Evolutionary conservation across 1,140 invertebrate species (phyloP).

Genomic region (Parapsyche elsis): DNA sequence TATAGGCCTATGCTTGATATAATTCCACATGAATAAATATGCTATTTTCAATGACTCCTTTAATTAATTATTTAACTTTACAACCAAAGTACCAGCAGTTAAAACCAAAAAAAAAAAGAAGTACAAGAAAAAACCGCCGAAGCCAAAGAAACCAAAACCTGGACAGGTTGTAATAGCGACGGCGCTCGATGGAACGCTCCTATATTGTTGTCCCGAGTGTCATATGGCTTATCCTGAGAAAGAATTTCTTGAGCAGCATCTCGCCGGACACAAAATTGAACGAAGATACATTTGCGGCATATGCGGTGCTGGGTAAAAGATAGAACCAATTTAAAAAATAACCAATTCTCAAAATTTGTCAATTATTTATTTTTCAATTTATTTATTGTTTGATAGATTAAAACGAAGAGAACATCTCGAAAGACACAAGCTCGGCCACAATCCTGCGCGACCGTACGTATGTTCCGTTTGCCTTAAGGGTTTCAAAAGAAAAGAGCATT

Average conservation of each 20-base stretch:
- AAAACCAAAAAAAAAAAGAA: conserved; percentile 79
- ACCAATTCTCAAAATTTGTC: background rate
- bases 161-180: conserved; percentile 79
- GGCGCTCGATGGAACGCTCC: conserved; percentile 75
- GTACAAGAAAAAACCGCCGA: conserved; percentile 82
- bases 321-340: background rate
- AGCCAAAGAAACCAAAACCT: conserved; percentile 77
- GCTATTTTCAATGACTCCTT: background rate
- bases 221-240: conserved; percentile 83
- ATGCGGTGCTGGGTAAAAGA: conserved; percentile 65
- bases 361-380: background rate
- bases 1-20: too few relatives aligned
- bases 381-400: conserved; percentile 64
- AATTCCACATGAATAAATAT: too few relatives aligned
- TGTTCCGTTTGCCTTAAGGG: conserved; percentile 82
- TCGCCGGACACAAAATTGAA: conserved; percentile 81
- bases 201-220: conserved; percentile 84
- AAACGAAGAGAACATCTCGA: conserved; percentile 85
- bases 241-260: conserved; percentile 79
- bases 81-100: conserved; percentile 52
- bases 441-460: conserved; percentile 80
- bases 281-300: conserved; percentile 74
- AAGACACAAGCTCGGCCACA: conserved; percentile 81
- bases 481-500: conserved; percentile 83
- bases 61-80: conserved; percentile 23